phyloP scores from a whole-genome alignment of 2,113 vertebrate genomes.

The Suncus etruscus region DNA sequence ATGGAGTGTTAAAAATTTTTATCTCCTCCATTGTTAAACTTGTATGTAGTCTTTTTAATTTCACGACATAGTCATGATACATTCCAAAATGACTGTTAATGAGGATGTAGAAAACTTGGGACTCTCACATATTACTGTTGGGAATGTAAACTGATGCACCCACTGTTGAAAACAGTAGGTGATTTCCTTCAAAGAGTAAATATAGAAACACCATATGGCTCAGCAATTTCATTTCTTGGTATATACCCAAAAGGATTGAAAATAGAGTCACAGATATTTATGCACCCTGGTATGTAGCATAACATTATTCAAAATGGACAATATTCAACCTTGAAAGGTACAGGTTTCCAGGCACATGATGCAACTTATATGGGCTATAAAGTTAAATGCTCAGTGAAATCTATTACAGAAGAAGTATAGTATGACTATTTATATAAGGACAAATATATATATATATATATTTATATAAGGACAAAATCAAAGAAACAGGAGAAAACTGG shows the following conservation, averaged over 20 bases:
- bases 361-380: background rate
- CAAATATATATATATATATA: background rate
- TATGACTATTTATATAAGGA: background rate
- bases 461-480: background rate
- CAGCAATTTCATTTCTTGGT: background rate
- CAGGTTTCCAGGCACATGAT: background rate
- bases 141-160: background rate
- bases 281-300: background rate
- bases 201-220: background rate
- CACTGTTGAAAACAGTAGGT: background rate
- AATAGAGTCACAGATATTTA: background rate
- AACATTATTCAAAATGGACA: background rate
- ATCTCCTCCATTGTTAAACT: conserved; percentile 85
- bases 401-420: background rate
- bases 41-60: conserved; percentile 74
- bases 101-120: conserved; percentile 9
- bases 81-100: conserved; percentile 87
- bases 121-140: background rate
- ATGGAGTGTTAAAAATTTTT: too few relatives aligned
- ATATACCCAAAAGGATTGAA: background rate
- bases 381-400: conserved; percentile 8
- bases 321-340: conserved; percentile 23
- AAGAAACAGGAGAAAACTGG: background rate
- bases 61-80: conserved; percentile 85
- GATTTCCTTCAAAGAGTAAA: background rate